Evolutionary conservation across 2,797 vertebrate genomes (phyloP).

Genomic region (Perodicticus potto): DNA sequence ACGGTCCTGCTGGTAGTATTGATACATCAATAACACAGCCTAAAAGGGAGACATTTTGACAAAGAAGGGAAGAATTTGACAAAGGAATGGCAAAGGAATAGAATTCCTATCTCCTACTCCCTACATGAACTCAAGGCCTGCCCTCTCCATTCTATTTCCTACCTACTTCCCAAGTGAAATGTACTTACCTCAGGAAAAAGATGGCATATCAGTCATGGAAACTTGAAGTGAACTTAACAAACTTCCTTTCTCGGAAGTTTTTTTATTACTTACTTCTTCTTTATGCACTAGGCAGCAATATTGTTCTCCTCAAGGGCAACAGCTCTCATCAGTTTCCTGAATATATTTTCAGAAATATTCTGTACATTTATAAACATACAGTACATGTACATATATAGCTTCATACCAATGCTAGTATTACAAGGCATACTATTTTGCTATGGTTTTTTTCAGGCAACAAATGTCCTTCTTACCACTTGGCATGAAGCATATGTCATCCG

Average conservation of each 20-base stretch:
- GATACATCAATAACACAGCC: neutral
- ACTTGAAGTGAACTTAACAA: slow-evolving; percentile 16
- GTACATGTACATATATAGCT: neutral
- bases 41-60: neutral
- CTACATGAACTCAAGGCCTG: neutral
- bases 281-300: neutral
- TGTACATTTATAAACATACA: slow-evolving; percentile 17
- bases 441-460: neutral
- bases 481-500: neutral
- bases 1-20: neutral
- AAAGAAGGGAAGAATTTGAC: neutral
- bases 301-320: neutral
- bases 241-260: neutral
- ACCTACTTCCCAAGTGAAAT: neutral
- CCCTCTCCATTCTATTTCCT: neutral
- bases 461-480: neutral
- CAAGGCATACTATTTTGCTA: neutral
- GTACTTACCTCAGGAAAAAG: neutral
- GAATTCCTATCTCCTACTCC: neutral
- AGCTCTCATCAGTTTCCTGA: neutral
- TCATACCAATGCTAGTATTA: neutral
- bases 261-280: neutral
- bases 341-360: slow-evolving; percentile 8
- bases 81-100: neutral
- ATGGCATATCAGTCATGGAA: neutral